Evolutionary conservation across 2,113 vertebrate species (phyloP).

Genomic region (Cisticola juncidis): DNA sequence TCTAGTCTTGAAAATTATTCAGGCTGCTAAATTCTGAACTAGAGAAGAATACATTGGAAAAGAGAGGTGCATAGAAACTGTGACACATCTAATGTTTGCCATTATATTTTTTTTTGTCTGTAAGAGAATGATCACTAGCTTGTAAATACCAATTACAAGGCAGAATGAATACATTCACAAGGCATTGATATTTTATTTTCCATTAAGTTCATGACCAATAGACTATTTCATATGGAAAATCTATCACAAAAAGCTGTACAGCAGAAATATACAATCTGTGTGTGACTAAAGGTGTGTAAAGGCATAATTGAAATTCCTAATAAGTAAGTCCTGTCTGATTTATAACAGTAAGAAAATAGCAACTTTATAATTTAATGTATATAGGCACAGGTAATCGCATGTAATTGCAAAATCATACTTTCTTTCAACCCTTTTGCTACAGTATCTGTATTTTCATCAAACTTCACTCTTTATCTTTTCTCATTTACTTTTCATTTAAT

Average conservation of each 20-base stretch:
- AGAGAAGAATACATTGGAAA: background rate
- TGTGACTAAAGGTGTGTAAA: conserved; percentile 19
- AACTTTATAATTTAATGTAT: background rate
- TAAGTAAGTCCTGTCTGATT: background rate
- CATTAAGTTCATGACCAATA: conserved; percentile 6
- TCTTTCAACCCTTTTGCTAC: background rate
- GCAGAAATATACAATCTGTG: conserved; percentile 2
- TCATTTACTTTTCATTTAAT: background rate
- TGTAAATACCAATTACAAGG: conserved; percentile 52
- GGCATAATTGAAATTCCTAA: conserved; percentile 1
- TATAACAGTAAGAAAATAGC: background rate
- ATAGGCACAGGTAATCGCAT: background rate
- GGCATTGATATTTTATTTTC: conserved; percentile 49
- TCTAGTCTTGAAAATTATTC: background rate
- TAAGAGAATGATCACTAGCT: conserved; percentile 36
- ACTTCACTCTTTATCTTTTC: background rate
- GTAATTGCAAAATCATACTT: background rate
- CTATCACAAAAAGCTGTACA: background rate
- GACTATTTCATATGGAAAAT: conserved; percentile 21
- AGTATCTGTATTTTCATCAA: background rate
- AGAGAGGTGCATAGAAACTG: background rate
- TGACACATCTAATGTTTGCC: conserved; percentile 10
- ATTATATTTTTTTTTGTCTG: conserved; percentile 25
- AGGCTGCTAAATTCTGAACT: background rate
- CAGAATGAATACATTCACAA: conserved; percentile 26